These are phyloP conservation scores for Hesperia comma DNA, from an alignment of 2,888 invertebrate species.

Conservation along the genomic window DNA sequence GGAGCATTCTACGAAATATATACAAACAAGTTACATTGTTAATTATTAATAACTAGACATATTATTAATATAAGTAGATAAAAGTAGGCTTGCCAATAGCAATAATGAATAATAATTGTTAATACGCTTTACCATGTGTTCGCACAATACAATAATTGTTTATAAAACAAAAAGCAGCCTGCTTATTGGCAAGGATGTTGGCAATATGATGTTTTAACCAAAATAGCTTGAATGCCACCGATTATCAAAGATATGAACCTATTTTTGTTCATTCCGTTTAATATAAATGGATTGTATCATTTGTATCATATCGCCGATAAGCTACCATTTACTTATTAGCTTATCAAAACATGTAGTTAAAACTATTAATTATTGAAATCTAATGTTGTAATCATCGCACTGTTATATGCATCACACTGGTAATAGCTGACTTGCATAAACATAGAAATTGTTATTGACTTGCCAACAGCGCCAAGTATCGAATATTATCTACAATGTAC, in stretches of 20 bases:
- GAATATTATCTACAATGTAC: background rate
- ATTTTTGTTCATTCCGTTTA: too few species aligned
- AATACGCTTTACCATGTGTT: slow-evolving; percentile 27
- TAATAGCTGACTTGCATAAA: background rate
- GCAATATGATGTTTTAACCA: background rate
- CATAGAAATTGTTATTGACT: too few species aligned
- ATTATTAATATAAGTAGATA: slow-evolving; percentile 15
- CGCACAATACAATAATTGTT: slow-evolving; percentile 10
- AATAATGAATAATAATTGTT: background rate
- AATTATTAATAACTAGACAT: slow-evolving; percentile 37
- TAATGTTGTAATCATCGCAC: background rate
- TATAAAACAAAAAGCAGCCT: background rate
- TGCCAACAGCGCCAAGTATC: too few species aligned
- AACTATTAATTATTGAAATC: background rate
- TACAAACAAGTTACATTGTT: slow-evolving; percentile 31
- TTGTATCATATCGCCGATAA: too few species aligned
- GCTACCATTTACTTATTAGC: too few species aligned
- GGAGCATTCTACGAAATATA: background rate
- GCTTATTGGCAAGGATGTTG: background rate
- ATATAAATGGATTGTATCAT: too few species aligned
- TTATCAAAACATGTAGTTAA: too few species aligned
- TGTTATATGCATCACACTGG: background rate
- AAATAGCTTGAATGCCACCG: background rate
- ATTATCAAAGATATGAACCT: too few species aligned
- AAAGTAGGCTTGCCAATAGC: slow-evolving; percentile 16